phyloP scores from a whole-genome alignment of 1,140 invertebrate genomes.

The Calycopis cecrops region DNA sequence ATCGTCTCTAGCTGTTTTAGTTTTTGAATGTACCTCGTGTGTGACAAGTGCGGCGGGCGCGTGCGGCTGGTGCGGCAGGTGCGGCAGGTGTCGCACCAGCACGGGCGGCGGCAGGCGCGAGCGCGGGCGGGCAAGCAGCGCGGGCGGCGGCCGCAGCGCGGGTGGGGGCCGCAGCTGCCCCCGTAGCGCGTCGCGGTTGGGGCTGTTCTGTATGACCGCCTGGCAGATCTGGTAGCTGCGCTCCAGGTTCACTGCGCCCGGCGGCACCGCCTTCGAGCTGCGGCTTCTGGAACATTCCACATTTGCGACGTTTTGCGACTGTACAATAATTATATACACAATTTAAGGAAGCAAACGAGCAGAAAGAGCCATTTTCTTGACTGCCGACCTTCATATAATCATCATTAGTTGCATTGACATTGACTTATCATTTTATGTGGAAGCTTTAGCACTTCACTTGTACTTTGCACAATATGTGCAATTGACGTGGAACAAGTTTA shows the following conservation, averaged over 20 bases:
- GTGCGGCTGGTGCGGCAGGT: slow-evolving; percentile 75
- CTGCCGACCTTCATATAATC: no score
- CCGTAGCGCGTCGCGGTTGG: slow-evolving; percentile 90
- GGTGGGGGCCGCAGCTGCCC: slow-evolving; percentile 90
- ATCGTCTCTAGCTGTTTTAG: no score
- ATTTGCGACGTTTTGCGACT: neutral
- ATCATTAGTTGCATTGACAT: no score
- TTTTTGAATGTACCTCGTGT: slow-evolving; percentile 12
- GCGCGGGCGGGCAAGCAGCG: slow-evolving; percentile 27
- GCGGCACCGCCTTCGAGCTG: slow-evolving; percentile 82
- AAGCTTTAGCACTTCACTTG: no score
- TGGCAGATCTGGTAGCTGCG: slow-evolving; percentile 97
- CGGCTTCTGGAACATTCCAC: slow-evolving; percentile 49
- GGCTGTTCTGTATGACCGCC: slow-evolving; percentile 94
- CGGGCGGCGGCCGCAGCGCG: slow-evolving; percentile 76
- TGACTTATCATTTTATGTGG: no score
- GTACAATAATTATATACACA: no score
- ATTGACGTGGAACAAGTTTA: no score
- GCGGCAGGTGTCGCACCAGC: slow-evolving; percentile 76
- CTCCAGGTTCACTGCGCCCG: slow-evolving; percentile 92
- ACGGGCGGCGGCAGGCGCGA: slow-evolving; percentile 52
- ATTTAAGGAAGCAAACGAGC: no score
- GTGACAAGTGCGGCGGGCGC: neutral
- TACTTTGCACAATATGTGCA: no score
- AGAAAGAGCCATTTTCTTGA: no score